phyloP scores from a whole-genome alignment of 92 coral and sea anemone genomes.

The Phenganax stokvisi region DNA sequence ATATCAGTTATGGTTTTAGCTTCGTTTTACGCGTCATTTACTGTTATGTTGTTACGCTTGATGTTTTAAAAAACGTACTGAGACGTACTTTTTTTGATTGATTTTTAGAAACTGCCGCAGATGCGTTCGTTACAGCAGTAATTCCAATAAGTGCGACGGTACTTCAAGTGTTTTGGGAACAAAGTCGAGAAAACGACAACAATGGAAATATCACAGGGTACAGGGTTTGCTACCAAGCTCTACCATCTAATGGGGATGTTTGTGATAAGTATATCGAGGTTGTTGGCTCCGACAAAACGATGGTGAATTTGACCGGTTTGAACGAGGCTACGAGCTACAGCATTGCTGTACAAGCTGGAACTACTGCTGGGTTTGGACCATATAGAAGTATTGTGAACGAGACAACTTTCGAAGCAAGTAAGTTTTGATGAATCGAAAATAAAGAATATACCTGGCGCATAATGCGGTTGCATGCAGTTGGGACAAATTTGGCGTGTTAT shows the following conservation, averaged over 20 bases:
- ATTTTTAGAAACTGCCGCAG: background rate
- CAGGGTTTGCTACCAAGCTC: background rate
- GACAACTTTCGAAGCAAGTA: slow-evolving; percentile 5
- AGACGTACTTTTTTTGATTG: too few species aligned
- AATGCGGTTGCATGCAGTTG: too few species aligned
- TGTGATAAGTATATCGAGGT: too few species aligned
- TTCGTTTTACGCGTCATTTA: too few species aligned
- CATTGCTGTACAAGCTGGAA: slow-evolving; percentile 5
- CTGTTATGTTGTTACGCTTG: too few species aligned
- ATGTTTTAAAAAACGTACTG: too few species aligned
- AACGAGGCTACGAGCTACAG: slow-evolving; percentile 17
- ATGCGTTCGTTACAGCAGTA: background rate
- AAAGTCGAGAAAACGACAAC: background rate
- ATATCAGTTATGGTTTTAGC: too few species aligned
- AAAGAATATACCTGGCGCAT: too few species aligned
- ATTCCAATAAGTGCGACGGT: background rate
- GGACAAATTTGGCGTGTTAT: too few species aligned
- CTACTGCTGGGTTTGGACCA: background rate
- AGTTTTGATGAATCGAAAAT: background rate
- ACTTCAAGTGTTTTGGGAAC: background rate
- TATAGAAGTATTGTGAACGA: background rate
- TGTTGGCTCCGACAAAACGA: too few species aligned
- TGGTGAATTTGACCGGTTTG: background rate
- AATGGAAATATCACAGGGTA: background rate
- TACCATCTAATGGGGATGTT: too few species aligned